phyloP scores from a whole-genome alignment of 2,113 vertebrate species.

The Dromaius novaehollandiae region DNA sequence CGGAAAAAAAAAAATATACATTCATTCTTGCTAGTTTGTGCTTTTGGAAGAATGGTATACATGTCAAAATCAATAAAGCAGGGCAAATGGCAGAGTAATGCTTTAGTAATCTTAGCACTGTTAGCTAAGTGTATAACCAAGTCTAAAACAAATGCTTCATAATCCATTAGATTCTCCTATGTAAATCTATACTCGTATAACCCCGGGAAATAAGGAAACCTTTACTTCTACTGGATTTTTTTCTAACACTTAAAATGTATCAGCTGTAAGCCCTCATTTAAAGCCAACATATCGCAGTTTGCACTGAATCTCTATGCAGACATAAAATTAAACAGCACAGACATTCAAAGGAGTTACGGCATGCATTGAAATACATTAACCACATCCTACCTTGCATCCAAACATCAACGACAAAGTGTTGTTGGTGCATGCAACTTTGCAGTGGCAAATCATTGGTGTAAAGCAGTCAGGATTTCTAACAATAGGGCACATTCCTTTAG shows the following conservation, averaged over 20 bases:
- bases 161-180: not conserved
- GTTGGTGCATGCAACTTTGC: slow-evolving; percentile 96
- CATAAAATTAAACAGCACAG: slow-evolving; percentile 52
- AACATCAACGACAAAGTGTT: slow-evolving; percentile 96
- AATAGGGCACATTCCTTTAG: slow-evolving; percentile 90
- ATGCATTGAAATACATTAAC: slow-evolving; percentile 72
- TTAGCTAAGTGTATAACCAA: slow-evolving; percentile 42
- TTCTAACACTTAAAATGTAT: not conserved
- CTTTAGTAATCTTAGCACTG: slow-evolving; percentile 35
- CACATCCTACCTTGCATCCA: slow-evolving; percentile 94
- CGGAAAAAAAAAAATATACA: slow-evolving; percentile 2
- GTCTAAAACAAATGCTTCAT: slow-evolving; percentile 38
- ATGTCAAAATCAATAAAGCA: slow-evolving; percentile 54
- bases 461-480: slow-evolving; percentile 86
- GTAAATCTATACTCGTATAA: not conserved
- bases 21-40: not conserved
- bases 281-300: slow-evolving; percentile 1
- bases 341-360: slow-evolving; percentile 53
- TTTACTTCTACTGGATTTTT: not conserved
- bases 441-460: slow-evolving; percentile 94
- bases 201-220: slow-evolving; percentile 39
- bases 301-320: slow-evolving; percentile 50
- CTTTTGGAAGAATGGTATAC: not conserved
- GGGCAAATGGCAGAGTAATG: slow-evolving; percentile 18
- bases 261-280: slow-evolving; percentile 29